phyloP scores from a whole-genome alignment of 2,113 vertebrate genomes.

The Callocephalon fimbriatum region DNA sequence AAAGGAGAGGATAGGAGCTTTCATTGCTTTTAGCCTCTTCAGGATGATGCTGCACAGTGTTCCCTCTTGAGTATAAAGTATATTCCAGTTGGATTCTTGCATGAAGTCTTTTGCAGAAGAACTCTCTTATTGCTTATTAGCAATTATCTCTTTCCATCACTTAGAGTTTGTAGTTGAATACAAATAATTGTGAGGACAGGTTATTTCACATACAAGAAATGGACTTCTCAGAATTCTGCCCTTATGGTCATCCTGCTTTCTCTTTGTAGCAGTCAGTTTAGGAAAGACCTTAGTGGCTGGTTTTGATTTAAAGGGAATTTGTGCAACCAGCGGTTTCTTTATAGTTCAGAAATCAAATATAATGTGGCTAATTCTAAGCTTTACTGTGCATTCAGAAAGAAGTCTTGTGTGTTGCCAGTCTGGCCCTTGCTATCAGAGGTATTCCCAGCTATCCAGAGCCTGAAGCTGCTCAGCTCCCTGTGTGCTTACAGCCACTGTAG shows the following conservation, averaged over 20 bases:
- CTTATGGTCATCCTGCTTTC: background rate
- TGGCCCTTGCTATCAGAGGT: background rate
- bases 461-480: background rate
- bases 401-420: background rate
- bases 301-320: constrained; percentile 10
- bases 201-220: background rate
- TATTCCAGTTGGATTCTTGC: background rate
- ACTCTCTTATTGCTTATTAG: background rate
- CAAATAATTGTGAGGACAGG: background rate
- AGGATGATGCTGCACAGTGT: background rate
- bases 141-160: background rate
- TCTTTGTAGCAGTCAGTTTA: background rate
- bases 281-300: background rate
- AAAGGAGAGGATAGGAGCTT: background rate
- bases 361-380: background rate
- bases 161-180: background rate
- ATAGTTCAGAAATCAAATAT: background rate
- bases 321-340: background rate
- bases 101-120: background rate
- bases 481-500: background rate
- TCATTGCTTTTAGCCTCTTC: background rate
- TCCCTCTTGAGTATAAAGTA: background rate
- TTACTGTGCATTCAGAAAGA: background rate
- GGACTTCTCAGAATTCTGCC: too few relatives aligned
- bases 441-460: background rate